Evolutionary conservation across 2,888 invertebrate genomes (phyloP).

Genomic region (Crioceris asparagi): DNA sequence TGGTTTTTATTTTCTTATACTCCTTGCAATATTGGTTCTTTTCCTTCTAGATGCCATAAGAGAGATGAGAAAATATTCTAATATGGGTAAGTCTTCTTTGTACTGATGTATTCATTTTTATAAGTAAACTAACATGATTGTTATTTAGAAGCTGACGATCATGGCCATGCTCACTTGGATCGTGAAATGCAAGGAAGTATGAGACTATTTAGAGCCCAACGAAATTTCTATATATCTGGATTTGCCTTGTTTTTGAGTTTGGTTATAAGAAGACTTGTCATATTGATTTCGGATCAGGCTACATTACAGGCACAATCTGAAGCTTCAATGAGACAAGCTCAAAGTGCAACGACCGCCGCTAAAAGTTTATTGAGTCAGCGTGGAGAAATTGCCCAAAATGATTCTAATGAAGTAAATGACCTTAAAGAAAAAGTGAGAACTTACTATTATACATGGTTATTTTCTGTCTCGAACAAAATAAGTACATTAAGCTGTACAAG

Average conservation of each 20-base stretch:
- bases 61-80: slow-evolving; percentile 84
- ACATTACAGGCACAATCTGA: slow-evolving; percentile 75
- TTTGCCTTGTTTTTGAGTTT: slow-evolving; percentile 90
- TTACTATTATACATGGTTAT: too few relatives aligned
- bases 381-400: slow-evolving; percentile 49
- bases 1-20: slow-evolving; percentile 70
- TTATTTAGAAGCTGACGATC: slow-evolving; percentile 33
- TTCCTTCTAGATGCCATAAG: slow-evolving; percentile 90
- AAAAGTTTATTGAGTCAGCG: slow-evolving; percentile 57
- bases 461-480: too few relatives aligned
- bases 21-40: slow-evolving; percentile 77
- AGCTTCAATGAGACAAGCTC: slow-evolving; percentile 88
- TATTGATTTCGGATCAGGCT: slow-evolving; percentile 77
- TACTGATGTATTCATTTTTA: too few relatives aligned
- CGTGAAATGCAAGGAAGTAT: slow-evolving; percentile 90
- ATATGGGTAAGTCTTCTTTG: slow-evolving; percentile 32
- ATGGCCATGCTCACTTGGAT: slow-evolving; percentile 53
- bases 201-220: slow-evolving; percentile 93
- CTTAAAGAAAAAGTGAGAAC: too few relatives aligned
- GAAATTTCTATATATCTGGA: slow-evolving; percentile 97
- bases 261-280: slow-evolving; percentile 80
- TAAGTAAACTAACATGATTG: neutral
- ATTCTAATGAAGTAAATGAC: slow-evolving; percentile 52
- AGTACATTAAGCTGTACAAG: too few relatives aligned
- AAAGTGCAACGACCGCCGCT: slow-evolving; percentile 83